Percentiles rank a stretch among this genome's conserved stretches.
Conservation (phyloP, 2,113 vertebrate species). For the Pimephales promelas region DNA sequence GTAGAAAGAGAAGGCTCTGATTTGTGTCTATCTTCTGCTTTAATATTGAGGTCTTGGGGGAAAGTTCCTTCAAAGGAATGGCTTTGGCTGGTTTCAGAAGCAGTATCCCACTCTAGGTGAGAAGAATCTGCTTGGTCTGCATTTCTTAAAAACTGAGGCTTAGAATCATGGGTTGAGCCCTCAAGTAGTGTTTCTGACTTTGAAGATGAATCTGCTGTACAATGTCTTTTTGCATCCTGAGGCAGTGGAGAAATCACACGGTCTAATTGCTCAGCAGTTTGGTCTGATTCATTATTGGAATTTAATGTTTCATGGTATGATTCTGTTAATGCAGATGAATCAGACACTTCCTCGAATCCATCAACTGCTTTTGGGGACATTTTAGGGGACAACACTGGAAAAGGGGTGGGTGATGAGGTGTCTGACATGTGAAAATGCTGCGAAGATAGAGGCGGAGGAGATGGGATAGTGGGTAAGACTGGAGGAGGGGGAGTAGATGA, state of each 20-base stretch:
- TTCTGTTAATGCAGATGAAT: slow-evolving; percentile 54
- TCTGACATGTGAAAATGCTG: slow-evolving; percentile 82
- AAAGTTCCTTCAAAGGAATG: slow-evolving; percentile 56
- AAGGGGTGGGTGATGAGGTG: slow-evolving; percentile 75
- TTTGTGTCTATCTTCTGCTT: slow-evolving; percentile 48
- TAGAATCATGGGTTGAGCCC: slow-evolving; percentile 30
- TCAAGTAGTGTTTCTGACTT: slow-evolving; percentile 49
- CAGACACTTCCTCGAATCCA: slow-evolving; percentile 53
- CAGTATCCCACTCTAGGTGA: slow-evolving; percentile 23
- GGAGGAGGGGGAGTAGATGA: slow-evolving; percentile 87
- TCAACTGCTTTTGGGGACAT: slow-evolving; percentile 80
- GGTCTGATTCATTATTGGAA: slow-evolving; percentile 57
- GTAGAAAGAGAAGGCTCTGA: slow-evolving; percentile 53
- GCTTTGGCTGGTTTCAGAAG: slow-evolving; percentile 40
- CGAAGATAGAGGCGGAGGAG: slow-evolving; percentile 77
- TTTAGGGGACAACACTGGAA: slow-evolving; percentile 90
- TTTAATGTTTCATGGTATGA: slow-evolving; percentile 51
- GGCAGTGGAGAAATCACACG: slow-evolving; percentile 51
- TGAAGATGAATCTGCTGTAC: slow-evolving; percentile 26
- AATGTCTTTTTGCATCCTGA: slow-evolving; percentile 48
- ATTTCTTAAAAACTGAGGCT: slow-evolving; percentile 44
- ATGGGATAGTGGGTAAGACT: slow-evolving; percentile 82
- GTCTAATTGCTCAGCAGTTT: slow-evolving; percentile 54
- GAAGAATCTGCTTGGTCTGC: slow-evolving; percentile 24
- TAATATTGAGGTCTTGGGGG: slow-evolving; percentile 53